Percentiles rank a stretch among this genome's conserved stretches.
phyloP scores from a whole-genome alignment of 64 coral and sea anemone genomes.

The Montipora foliosa region DNA sequence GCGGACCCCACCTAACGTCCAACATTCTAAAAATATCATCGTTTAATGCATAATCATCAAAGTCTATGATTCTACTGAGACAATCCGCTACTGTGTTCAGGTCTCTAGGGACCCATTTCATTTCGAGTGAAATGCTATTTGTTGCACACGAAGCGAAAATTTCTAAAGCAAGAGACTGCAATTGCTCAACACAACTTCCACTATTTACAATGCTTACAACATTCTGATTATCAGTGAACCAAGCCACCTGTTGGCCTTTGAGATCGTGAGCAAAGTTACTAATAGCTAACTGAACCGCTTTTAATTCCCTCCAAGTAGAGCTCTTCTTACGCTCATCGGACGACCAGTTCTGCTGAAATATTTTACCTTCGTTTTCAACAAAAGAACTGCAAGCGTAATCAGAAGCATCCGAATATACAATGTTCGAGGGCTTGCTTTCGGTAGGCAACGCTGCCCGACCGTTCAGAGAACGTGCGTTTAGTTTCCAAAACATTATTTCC shows the following conservation, averaged over 20 bases:
- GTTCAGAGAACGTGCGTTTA: background rate
- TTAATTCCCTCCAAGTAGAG: background rate
- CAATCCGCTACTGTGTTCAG: conserved; percentile 35
- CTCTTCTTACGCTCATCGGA: background rate
- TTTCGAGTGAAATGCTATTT: conserved; percentile 24
- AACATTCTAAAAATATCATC: background rate
- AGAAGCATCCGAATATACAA: conserved; percentile 38
- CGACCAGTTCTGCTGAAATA: conserved; percentile 8
- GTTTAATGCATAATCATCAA: background rate
- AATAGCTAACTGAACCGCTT: conserved; percentile 1
- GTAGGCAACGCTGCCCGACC: background rate
- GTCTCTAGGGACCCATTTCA: conserved; percentile 58
- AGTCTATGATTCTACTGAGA: background rate
- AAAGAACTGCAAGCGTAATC: background rate
- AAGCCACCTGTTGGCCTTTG: conserved; percentile 49
- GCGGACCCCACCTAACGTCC: background rate
- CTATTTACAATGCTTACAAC: conserved; percentile 46
- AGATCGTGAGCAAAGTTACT: background rate
- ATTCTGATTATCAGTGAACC: conserved; percentile 70
- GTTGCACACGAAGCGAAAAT: conserved; percentile 12
- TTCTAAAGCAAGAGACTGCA: conserved; percentile 40
- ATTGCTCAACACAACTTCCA: conserved; percentile 27
- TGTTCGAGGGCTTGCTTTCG: background rate
- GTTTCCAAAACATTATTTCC: no score
- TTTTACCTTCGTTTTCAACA: background rate